These are phyloP conservation scores for Anas bernieri DNA, from an alignment of 2,797 vertebrate species.

Conservation along the genomic window DNA sequence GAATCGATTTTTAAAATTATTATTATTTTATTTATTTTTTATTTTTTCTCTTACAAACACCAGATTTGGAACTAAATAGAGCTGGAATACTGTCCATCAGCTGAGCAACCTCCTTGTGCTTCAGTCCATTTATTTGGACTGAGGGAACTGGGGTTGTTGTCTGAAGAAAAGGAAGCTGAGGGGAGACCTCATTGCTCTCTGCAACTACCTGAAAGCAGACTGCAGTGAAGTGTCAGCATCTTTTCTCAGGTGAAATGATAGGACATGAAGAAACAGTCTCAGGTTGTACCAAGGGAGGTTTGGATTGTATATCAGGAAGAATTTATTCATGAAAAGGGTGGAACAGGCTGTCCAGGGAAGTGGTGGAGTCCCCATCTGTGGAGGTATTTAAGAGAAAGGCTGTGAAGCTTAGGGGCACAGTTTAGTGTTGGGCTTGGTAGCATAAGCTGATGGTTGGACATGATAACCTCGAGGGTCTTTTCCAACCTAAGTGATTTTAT, in stretches of 20 bases:
- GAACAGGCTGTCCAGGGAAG: neutral
- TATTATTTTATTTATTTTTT: too few species aligned
- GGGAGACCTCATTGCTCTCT: neutral
- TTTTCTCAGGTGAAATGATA: neutral
- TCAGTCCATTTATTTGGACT: neutral
- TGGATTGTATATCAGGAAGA: neutral
- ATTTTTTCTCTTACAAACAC: neutral
- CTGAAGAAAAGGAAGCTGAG: neutral
- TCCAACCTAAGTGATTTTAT: neutral
- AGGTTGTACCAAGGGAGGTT: neutral
- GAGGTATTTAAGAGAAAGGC: neutral
- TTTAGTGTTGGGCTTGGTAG: neutral
- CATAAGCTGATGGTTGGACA: neutral
- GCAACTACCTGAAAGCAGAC: neutral
- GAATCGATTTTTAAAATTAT: too few species aligned
- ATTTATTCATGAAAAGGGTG: neutral
- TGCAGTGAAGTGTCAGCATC: neutral
- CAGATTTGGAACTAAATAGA: neutral
- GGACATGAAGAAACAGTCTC: too few species aligned
- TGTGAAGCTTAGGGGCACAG: neutral
- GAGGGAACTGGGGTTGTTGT: neutral
- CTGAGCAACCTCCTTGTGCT: neutral
- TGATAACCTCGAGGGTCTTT: neutral
- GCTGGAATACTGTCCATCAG: rapidly evolving
- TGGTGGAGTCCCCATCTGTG: neutral